Evolutionary conservation across 2,113 vertebrate genomes (phyloP), one percentile per base, ranked within the genome.

Genomic region (Cheilinus undulatus): DNA sequence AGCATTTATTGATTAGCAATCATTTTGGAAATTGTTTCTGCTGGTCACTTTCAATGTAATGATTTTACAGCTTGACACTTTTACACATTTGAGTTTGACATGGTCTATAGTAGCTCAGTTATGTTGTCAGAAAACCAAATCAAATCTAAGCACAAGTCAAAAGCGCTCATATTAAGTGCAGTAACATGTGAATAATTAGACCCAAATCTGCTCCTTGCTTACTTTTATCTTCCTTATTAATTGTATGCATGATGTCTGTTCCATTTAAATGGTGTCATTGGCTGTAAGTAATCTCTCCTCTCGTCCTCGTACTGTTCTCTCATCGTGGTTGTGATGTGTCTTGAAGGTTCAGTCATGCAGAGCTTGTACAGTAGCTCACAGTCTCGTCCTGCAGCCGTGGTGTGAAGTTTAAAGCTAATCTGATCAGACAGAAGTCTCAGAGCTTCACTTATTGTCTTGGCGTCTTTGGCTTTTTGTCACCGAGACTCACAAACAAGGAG

Each of bases 291-390:
- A 81, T 50, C 46, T 19, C 15, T 42, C 56, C 66, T 23, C 64
- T 82, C 52, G 40, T 15, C 45, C 23, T 57, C 36, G 5, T 4
- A 28, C 12, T 62, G 7, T 3, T 28, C 9, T 59, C 57, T 73
- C 49, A 27, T 5, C 27, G 28, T 63, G 73, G 72, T 62, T 56
- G 19, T 83, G 79, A 87, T 76, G 58, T 56, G 60, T 79, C 34
- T 69, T 58, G 80, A 89, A 73, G 73, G 57, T 70, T 51, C 72
- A 85, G 89, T 83, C 85, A 36, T 38, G 48, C 60, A 42, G 53
- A 57, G 28, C 85, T 84, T 58, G 64, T 51, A 49, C 73, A 65
- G 8, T 62, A 82, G 48, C 15, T 43, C 61, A 30, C 64, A 46
- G 26, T 68, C 73, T 43, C 54, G 36, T 62, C 43, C 49, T 49